Percentiles rank a stretch among this genome's conserved stretches.
Evolutionary conservation across 2,113 vertebrate genomes (phyloP).

Genomic region (Isurus oxyrinchus): DNA sequence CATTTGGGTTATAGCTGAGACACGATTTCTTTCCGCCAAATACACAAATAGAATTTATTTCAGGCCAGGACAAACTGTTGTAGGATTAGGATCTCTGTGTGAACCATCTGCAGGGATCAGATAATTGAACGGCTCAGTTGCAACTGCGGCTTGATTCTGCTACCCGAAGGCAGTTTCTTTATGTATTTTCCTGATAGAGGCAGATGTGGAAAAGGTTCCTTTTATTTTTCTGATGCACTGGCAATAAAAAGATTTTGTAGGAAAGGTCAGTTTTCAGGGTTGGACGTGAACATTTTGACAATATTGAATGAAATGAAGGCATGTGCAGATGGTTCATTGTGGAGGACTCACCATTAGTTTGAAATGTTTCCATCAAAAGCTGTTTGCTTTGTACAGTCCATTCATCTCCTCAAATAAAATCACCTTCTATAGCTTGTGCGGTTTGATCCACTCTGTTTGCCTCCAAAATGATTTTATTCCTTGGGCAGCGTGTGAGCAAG

Average conservation of each 20-base stretch:
- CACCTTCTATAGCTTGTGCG: not conserved
- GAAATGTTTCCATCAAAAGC: not conserved
- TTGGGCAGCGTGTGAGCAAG: not conserved
- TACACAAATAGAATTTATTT: not conserved
- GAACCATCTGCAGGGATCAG: not conserved
- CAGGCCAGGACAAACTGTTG: not conserved
- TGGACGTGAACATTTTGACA: conserved; percentile 14
- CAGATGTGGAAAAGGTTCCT: not conserved
- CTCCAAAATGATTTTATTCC: not conserved
- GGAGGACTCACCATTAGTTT: not conserved
- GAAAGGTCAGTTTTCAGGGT: not conserved
- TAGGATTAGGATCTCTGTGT: conserved; percentile 1
- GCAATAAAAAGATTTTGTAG: not conserved
- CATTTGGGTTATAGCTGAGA: not conserved
- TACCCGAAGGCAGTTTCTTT: not conserved
- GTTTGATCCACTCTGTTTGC: not conserved
- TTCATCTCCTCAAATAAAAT: not conserved
- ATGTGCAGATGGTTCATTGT: not conserved
- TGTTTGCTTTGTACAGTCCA: not conserved
- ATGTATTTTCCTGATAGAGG: conserved; percentile 15
- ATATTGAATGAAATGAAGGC: not conserved
- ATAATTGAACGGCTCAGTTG: not conserved
- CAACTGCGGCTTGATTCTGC: not conserved
- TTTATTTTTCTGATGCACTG: not conserved
- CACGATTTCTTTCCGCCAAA: not conserved